Conservation (phyloP, 92 coral and sea anemone species). For the Hydrozoanthus gracilis region DNA sequence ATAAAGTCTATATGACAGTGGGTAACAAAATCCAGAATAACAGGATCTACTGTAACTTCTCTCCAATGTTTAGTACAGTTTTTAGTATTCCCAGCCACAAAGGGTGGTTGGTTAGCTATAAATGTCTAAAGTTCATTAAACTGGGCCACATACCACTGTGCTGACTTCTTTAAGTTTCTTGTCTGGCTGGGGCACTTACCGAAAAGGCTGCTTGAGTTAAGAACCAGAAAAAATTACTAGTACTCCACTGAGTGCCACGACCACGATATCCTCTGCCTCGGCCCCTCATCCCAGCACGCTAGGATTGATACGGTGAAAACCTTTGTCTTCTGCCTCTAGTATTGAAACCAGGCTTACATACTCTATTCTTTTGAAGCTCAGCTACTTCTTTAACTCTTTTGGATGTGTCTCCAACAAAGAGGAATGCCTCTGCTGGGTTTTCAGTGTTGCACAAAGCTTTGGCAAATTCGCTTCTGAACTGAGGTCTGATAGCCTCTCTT, state of each 20-base stretch:
- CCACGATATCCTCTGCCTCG: slow-evolving; percentile 35
- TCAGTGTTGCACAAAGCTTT: slow-evolving; percentile 58
- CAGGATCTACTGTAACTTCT: slow-evolving; percentile 51
- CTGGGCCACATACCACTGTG: slow-evolving; percentile 21
- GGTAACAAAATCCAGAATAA: slow-evolving; percentile 53
- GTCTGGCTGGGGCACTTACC: slow-evolving; percentile 51
- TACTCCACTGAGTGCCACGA: not conserved
- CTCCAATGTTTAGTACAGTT: slow-evolving; percentile 45
- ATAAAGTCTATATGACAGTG: slow-evolving; percentile 57
- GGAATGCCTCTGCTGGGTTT: slow-evolving; percentile 62
- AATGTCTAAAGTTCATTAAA: slow-evolving; percentile 9
- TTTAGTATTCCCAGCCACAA: slow-evolving; percentile 59
- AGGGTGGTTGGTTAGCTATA: slow-evolving; percentile 37
- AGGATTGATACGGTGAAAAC: not conserved
- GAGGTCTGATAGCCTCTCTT: slow-evolving; percentile 59
- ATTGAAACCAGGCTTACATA: slow-evolving; percentile 36
- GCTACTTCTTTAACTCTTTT: slow-evolving; percentile 64
- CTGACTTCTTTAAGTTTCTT: too few species aligned
- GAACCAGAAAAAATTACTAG: not conserved
- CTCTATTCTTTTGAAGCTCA: slow-evolving; percentile 53
- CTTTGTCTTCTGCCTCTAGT: slow-evolving; percentile 43
- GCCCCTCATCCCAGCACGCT: slow-evolving; percentile 11
- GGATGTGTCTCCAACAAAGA: slow-evolving; percentile 59
- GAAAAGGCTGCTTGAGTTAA: slow-evolving; percentile 38
- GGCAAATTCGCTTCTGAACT: slow-evolving; percentile 57